phyloP scores from a whole-genome alignment of 2,797 vertebrate genomes.

The Cichlasoma orientale region DNA sequence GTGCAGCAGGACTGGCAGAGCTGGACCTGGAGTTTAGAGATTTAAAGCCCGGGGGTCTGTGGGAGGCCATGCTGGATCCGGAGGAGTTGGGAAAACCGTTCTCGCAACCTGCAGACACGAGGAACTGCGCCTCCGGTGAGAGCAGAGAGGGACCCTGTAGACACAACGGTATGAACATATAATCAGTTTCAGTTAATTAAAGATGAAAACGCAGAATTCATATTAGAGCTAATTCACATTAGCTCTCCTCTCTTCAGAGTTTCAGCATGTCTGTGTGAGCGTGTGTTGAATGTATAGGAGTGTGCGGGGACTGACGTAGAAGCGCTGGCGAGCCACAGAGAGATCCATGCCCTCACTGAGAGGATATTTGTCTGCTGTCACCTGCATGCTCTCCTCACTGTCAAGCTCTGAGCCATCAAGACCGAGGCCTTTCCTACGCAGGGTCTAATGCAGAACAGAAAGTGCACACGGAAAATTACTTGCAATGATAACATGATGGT shows the following conservation, averaged over 20 bases:
- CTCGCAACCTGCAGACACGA: constrained; percentile 77
- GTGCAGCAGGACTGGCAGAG: constrained; percentile 64
- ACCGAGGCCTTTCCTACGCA: constrained; percentile 90
- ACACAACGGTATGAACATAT: background rate
- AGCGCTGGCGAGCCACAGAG: constrained; percentile 81
- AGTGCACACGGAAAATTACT: background rate
- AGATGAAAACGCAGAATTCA: background rate
- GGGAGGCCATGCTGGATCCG: constrained; percentile 68
- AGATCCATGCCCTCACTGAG: constrained; percentile 84
- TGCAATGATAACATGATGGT: background rate
- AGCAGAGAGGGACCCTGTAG: constrained; percentile 81
- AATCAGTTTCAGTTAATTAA: background rate
- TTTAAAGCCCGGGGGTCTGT: constrained; percentile 79
- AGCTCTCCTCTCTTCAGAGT: background rate
- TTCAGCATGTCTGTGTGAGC: background rate
- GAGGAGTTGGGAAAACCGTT: constrained; percentile 76
- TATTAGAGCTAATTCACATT: background rate
- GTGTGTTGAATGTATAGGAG: background rate
- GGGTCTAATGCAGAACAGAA: constrained; percentile 79
- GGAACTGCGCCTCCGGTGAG: constrained; percentile 79
- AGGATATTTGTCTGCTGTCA: constrained; percentile 79
- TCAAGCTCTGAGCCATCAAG: constrained; percentile 87
- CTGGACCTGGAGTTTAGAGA: constrained; percentile 74
- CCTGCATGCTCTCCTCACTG: constrained; percentile 80
- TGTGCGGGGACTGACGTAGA: constrained; percentile 83